Evolutionary conservation across 2,888 invertebrate species (phyloP).

Genomic region (Ornithoptera alexandrae): DNA sequence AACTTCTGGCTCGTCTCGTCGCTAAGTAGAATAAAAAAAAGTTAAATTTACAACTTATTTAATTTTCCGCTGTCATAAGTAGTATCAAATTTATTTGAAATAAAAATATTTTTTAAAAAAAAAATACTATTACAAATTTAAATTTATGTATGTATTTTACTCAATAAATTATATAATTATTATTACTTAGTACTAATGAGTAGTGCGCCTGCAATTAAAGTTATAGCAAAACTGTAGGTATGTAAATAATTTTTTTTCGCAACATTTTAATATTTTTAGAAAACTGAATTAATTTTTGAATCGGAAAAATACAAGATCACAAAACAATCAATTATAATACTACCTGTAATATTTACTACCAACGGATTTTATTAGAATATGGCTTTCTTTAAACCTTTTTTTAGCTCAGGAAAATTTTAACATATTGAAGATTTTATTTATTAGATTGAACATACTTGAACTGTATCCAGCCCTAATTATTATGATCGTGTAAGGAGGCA

Average conservation of each 20-base stretch:
- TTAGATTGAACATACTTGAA: no score
- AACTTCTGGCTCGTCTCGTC: no score
- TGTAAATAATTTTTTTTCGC: background rate
- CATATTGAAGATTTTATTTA: no score
- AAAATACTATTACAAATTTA: background rate
- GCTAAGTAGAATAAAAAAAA: no score
- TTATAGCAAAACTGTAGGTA: background rate
- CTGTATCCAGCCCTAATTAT: no score
- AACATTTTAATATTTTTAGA: background rate
- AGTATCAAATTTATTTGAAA: no score
- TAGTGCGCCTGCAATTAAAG: background rate
- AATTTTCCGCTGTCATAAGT: no score
- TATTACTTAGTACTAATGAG: background rate
- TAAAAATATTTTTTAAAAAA: no score
- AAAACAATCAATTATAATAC: background rate
- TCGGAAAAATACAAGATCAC: background rate
- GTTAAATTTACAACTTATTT: no score
- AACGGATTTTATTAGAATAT: background rate
- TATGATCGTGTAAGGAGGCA: no score
- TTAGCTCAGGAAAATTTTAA: background rate
- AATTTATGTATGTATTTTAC: background rate
- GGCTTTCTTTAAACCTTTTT: background rate
- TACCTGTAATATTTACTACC: background rate
- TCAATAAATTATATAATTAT: background rate
- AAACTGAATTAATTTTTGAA: background rate